Conservation (phyloP, 1,140 invertebrate species). For the Paraescarpia echinospica region DNA sequence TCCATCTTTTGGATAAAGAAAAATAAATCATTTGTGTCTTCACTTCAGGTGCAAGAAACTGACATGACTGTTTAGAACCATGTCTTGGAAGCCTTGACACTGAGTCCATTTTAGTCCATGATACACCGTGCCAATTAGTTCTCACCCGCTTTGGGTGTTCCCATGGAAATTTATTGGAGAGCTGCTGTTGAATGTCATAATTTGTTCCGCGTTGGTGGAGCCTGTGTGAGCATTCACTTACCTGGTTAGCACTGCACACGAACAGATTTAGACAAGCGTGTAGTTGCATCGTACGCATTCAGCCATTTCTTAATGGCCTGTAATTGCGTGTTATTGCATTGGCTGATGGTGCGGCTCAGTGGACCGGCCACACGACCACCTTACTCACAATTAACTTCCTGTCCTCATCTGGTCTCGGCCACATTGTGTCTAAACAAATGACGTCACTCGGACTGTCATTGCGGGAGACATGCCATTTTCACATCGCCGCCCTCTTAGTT, state of each 20-base stretch:
- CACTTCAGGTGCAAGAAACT: no score
- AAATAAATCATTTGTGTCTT: no score
- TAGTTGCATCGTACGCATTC: neutral
- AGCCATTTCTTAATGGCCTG: neutral
- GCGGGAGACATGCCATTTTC: neutral
- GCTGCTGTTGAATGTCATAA: neutral
- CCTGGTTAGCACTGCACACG: neutral
- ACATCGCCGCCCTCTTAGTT: neutral
- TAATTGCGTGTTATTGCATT: conserved; percentile 1
- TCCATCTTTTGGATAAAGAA: no score
- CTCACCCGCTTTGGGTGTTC: neutral
- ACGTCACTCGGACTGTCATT: neutral
- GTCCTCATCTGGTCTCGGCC: neutral
- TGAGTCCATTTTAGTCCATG: neutral
- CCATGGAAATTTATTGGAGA: neutral
- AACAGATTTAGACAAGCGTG: neutral
- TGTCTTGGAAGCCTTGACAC: neutral
- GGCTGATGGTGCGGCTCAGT: neutral
- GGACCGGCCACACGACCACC: neutral
- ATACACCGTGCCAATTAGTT: neutral
- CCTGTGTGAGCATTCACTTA: neutral
- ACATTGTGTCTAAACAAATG: neutral
- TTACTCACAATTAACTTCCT: neutral
- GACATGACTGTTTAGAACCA: neutral
- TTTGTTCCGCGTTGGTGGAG: neutral